A percentile compares a stretch with the other conserved stretches of the same genome.
Evolutionary conservation across 2,113 vertebrate genomes (phyloP).

Genomic region (Uria lomvia): DNA sequence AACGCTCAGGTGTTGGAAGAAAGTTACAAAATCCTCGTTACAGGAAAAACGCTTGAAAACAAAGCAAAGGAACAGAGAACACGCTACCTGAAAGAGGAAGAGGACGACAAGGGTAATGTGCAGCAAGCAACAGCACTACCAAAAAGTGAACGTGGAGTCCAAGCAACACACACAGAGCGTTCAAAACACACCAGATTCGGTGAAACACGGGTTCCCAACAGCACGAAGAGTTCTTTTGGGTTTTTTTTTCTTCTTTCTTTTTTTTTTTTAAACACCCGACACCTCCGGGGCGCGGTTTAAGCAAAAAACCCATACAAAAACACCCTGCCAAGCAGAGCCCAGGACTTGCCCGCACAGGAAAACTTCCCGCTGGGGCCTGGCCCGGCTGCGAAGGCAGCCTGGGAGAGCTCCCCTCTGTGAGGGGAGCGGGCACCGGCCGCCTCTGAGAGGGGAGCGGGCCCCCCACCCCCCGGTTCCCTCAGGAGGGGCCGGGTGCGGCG

Average conservation of each 20-base stretch:
- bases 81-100: not conserved
- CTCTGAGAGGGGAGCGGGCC: not conserved
- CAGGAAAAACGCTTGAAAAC: accelerated
- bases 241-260: no score
- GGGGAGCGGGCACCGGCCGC: not conserved
- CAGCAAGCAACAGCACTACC: accelerated
- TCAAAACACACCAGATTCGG: accelerated
- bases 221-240: no score
- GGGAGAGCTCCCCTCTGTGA: no score
- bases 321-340: not conserved
- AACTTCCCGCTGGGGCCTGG: not conserved
- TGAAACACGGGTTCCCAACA: accelerated
- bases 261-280: not conserved
- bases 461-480: not conserved
- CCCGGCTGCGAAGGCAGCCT: not conserved
- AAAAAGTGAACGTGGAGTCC: accelerated
- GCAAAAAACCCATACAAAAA: not conserved
- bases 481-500: not conserved
- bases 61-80: accelerated
- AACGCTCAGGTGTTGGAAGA: accelerated
- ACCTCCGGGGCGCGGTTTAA: not conserved
- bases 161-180: accelerated
- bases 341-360: not conserved
- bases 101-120: accelerated
- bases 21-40: accelerated